Conservation (phyloP, 2,888 invertebrate genomes). For the Drosophila suboccidentalis region DNA sequence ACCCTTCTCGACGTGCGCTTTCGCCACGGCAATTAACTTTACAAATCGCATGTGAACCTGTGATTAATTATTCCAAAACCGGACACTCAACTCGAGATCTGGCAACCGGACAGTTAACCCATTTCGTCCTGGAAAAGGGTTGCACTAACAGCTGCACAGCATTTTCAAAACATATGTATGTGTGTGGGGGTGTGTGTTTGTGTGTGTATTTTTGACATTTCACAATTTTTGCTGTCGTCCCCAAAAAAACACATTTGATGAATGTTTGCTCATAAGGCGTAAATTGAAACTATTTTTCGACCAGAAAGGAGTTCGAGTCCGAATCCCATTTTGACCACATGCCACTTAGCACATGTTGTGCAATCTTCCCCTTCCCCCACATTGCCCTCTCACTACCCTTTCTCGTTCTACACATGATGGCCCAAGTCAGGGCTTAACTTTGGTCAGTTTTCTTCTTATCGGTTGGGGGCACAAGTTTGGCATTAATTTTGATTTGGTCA, state of each 20-base stretch:
- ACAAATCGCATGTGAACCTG: conserved; percentile 82
- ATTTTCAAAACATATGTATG: conserved; percentile 8
- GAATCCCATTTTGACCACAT: conserved; percentile 69
- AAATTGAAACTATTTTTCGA: conserved; percentile 79
- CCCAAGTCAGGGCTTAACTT: conserved; percentile 24
- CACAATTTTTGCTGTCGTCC: conserved; percentile 54
- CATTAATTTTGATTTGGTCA: conserved; percentile 83
- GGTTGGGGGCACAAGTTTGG: conserved; percentile 50
- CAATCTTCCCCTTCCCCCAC: not conserved
- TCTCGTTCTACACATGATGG: conserved; percentile 48
- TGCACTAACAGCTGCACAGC: conserved; percentile 66
- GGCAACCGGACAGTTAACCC: conserved; percentile 73
- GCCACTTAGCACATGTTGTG: conserved; percentile 78
- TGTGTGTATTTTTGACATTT: conserved; percentile 71
- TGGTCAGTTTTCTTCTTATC: conserved; percentile 67
- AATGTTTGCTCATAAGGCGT: conserved; percentile 77
- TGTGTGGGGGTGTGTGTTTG: conserved; percentile 10
- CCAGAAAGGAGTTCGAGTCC: conserved; percentile 35
- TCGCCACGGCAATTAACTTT: conserved; percentile 82
- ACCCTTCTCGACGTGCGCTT: conserved; percentile 59
- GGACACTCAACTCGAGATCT: conserved; percentile 65
- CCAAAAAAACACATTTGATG: conserved; percentile 61
- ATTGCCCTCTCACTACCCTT: not conserved
- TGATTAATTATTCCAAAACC: conserved; percentile 84
- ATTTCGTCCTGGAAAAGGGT: conserved; percentile 73